Conservation (phyloP, 2,797 vertebrate genomes). For the Chiroxiphia lanceolata region DNA sequence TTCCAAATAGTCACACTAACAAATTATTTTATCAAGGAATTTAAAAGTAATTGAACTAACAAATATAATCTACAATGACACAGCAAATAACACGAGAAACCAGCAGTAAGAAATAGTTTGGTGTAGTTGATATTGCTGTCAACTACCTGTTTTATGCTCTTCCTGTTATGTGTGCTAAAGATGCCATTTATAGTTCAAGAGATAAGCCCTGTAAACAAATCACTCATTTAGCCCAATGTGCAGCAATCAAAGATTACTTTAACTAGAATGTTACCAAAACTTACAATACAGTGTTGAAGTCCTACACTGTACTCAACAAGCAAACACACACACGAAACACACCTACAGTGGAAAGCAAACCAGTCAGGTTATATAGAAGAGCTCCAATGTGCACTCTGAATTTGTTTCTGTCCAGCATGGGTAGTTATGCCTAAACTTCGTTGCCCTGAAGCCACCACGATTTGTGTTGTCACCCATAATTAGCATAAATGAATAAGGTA, state of each 20-base stretch:
- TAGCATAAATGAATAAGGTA: background rate
- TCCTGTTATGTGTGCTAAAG: background rate
- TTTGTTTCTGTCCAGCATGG: background rate
- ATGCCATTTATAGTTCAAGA: background rate
- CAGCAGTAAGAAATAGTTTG: background rate
- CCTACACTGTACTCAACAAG: background rate
- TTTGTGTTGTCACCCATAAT: background rate
- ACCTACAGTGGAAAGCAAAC: background rate
- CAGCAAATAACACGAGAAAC: background rate
- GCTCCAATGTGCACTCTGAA: background rate
- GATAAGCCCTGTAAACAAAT: background rate
- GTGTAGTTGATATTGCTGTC: background rate
- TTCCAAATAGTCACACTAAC: slow-evolving; percentile 12
- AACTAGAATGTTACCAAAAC: background rate
- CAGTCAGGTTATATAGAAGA: background rate
- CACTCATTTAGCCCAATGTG: background rate
- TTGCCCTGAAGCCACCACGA: background rate
- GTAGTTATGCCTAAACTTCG: background rate
- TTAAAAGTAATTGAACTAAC: slow-evolving; percentile 31
- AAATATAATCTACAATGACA: background rate
- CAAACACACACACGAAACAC: background rate
- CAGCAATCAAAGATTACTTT: background rate
- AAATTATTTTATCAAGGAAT: slow-evolving; percentile 26
- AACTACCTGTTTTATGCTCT: background rate
- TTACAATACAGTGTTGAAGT: background rate